Evolutionary conservation across 2,113 vertebrate species (phyloP).

Genomic region (Oncorhynchus clarkii): DNA sequence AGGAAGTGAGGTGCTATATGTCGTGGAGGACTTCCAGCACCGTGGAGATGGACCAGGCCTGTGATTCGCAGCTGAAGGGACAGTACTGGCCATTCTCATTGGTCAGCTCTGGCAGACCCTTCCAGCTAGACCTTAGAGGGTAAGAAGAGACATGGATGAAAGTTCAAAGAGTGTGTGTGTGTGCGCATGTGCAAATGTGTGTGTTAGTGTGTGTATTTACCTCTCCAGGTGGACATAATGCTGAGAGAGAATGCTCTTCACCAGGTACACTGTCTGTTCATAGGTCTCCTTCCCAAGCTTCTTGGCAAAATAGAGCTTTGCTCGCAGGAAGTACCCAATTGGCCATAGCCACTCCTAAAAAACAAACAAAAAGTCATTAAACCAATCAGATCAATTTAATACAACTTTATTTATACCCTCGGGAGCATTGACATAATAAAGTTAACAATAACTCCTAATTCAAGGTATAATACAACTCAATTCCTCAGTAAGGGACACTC

Average conservation of each 20-base stretch:
- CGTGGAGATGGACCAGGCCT: constrained; percentile 90
- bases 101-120: constrained; percentile 94
- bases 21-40: constrained; percentile 89
- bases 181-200: neutral
- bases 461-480: neutral
- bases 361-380: neutral
- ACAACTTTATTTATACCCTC: too few species aligned
- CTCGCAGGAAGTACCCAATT: constrained; percentile 91
- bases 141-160: neutral
- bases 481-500: constrained; percentile 55
- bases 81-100: constrained; percentile 93
- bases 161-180: neutral
- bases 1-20: constrained; percentile 41
- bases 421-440: too few species aligned
- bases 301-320: constrained; percentile 90
- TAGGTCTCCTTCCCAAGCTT: constrained; percentile 76
- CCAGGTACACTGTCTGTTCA: constrained; percentile 74
- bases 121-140: constrained; percentile 87
- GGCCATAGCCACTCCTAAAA: constrained; percentile 96
- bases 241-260: constrained; percentile 89
- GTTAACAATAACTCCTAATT: too few species aligned
- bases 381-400: too few species aligned
- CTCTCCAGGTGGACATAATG: constrained; percentile 94
- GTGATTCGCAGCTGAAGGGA: constrained; percentile 95
- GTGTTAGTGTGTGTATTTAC: constrained; percentile 60